Conservation (phyloP, 2,888 invertebrate species). For the Mesorhabditis belari region DNA sequence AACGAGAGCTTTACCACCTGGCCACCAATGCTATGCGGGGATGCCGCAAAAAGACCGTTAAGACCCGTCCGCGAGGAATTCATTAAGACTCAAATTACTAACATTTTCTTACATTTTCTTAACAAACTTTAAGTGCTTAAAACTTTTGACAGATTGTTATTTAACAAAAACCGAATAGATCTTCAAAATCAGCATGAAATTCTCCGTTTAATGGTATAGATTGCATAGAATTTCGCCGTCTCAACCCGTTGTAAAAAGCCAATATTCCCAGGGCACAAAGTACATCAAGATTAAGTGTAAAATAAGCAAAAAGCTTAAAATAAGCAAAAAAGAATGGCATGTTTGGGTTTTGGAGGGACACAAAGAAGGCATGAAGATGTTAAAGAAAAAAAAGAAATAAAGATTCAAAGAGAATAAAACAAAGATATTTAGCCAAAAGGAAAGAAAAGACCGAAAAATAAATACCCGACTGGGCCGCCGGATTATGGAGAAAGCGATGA, state of each 20-base stretch:
- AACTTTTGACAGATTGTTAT: too few relatives aligned
- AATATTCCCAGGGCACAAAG: conserved; percentile 14
- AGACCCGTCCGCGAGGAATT: too few relatives aligned
- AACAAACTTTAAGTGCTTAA: not conserved
- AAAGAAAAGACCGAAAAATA: not conserved
- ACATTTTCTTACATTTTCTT: too few relatives aligned
- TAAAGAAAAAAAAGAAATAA: conserved; percentile 15
- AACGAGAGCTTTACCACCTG: too few relatives aligned
- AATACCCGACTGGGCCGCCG: not conserved
- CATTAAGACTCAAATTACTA: too few relatives aligned
- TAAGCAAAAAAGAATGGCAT: conserved; percentile 44
- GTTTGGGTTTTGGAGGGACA: not conserved
- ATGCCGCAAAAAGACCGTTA: too few relatives aligned
- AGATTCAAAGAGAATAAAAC: conserved; percentile 6
- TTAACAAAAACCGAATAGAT: too few relatives aligned
- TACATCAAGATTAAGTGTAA: conserved; percentile 40
- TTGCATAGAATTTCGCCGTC: conserved; percentile 4
- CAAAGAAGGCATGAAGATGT: conserved; percentile 6
- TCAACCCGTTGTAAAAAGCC: not conserved
- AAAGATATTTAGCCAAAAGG: not conserved
- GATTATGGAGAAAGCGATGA: not conserved
- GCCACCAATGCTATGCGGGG: too few relatives aligned
- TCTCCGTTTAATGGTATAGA: too few relatives aligned
- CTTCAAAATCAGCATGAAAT: too few relatives aligned
- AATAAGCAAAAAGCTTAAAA: too few relatives aligned